These are phyloP conservation scores for Apis florea DNA, from an alignment of 1,140 invertebrate species.

Conservation along the genomic window DNA sequence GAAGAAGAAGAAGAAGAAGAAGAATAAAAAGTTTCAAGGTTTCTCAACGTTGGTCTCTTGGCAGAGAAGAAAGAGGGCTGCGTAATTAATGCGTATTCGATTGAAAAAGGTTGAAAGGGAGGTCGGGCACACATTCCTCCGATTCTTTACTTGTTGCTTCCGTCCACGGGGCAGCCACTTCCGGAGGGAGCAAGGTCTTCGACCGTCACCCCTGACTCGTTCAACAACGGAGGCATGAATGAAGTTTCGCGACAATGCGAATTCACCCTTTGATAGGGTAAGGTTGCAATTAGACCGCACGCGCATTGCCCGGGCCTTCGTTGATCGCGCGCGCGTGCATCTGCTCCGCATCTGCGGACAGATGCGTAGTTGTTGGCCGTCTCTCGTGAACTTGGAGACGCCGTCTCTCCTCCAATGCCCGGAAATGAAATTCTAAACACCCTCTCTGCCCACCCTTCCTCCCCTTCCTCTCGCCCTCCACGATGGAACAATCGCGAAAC, in stretches of 20 bases:
- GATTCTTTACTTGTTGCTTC: slow-evolving; percentile 40
- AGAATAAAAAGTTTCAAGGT: too few species aligned
- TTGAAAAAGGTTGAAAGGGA: not conserved
- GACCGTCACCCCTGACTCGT: slow-evolving; percentile 45
- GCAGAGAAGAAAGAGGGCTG: not conserved
- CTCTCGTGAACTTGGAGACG: slow-evolving; percentile 33
- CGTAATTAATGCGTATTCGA: slow-evolving; percentile 4
- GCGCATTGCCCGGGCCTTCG: slow-evolving; percentile 54
- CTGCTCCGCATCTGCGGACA: slow-evolving; percentile 74
- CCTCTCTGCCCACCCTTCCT: slow-evolving; percentile 51
- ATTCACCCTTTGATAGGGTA: slow-evolving; percentile 55
- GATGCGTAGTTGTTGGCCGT: slow-evolving; percentile 59
- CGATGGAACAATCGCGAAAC: slow-evolving; percentile 16
- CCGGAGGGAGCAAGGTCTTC: slow-evolving; percentile 54
- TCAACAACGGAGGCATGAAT: slow-evolving; percentile 52
- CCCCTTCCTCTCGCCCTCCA: not conserved
- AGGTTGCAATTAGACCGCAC: slow-evolving; percentile 68
- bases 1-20: too few species aligned
- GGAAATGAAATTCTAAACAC: slow-evolving; percentile 75
- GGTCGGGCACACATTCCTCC: not conserved
- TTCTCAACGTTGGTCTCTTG: not conserved
- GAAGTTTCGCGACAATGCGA: slow-evolving; percentile 65
- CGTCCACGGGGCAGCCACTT: slow-evolving; percentile 36
- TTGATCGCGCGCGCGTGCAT: slow-evolving; percentile 57
- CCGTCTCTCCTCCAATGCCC: slow-evolving; percentile 58